Conservation (phyloP, 1,140 invertebrate genomes). For the Drosophila pandora region DNA sequence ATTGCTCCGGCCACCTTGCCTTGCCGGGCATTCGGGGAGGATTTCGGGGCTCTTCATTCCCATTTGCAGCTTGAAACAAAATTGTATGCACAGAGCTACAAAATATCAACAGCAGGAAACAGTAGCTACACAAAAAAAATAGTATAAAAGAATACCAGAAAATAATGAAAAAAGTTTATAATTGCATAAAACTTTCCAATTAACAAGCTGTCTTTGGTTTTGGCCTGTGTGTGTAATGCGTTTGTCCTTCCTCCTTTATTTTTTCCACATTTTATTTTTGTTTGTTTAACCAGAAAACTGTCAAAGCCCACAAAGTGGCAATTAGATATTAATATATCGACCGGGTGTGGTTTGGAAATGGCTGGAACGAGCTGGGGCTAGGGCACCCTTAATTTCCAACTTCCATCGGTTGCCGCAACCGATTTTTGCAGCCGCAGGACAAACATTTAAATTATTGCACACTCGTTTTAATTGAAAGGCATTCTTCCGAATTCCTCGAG, state of each 20-base stretch:
- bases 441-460: conserved; percentile 61
- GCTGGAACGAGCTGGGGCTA: too few relatives aligned
- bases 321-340: conserved; percentile 56
- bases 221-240: conserved; percentile 39
- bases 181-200: conserved; percentile 81
- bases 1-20: conserved; percentile 36
- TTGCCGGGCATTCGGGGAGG: conserved; percentile 1
- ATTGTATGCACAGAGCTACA: conserved; percentile 65
- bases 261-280: background rate
- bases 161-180: conserved; percentile 82
- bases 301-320: conserved; percentile 57
- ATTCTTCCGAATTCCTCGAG: conserved; percentile 70
- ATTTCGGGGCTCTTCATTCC: conserved; percentile 20
- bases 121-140: conserved; percentile 30
- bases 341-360: background rate
- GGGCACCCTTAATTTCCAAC: conserved; percentile 11
- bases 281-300: conserved; percentile 40
- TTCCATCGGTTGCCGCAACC: background rate
- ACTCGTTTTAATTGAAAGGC: conserved; percentile 76
- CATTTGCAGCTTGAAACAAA: conserved; percentile 62
- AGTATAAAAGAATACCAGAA: conserved; percentile 54
- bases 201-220: conserved; percentile 77
- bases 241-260: background rate
- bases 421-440: conserved; percentile 23
- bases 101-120: conserved; percentile 63